Base-by-base conservation (phyloP, 2,113 vertebrate species). In the Chamaetylas fuelleborni region DNA sequence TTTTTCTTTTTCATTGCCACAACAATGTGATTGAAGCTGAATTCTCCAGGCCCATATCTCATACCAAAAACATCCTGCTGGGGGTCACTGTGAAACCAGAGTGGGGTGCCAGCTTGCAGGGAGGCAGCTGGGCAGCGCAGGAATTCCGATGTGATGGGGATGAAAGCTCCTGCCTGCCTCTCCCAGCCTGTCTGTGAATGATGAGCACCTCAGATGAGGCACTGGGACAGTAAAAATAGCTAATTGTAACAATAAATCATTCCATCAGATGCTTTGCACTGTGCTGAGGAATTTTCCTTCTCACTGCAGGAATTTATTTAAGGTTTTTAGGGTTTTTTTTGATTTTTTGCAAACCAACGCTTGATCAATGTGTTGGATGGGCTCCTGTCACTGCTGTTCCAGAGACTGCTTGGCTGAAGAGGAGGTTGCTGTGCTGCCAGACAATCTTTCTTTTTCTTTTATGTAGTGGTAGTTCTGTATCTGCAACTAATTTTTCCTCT, bases 81-180 rank as follows among this genome's bases (percentile, higher is more conserved):
- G 0, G 9, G 64, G 29, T 84, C 3, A 3, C 48, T 83, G 8
- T 70, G 95, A 97, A 93, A 96, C 85, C 77, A 28, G 94, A 93
- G 87, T 4, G 1, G 86, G 87, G 47, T 71, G 50, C 54, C 36
- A 10, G 71, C 53, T 81, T 73, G 47, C 4, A 0, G 61, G 47
- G 51, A 76, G 64, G 88, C 95, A 96, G 94, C 92, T 95, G 87
- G 91, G 81, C 85, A 86, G 87, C 0, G 0, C 89, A 42, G 86
- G 86, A 93, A 94, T 95, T 85, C 88, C 9, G 6, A 33, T 20
- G 64, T 7, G 79, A 25, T 6, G 5, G 85, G 64, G 62, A 78
- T 81, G 74, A 69, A 93, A 86, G 91, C 10, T 5, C 53, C 48
- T 31, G 42, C n/a, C 6, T 48, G 88, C 71, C 78, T 29, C 53